A percentile compares a stretch with the other conserved stretches of the same genome.
phyloP scores from a whole-genome alignment of 2,113 vertebrate species.

The Uropsilus gracilis region DNA sequence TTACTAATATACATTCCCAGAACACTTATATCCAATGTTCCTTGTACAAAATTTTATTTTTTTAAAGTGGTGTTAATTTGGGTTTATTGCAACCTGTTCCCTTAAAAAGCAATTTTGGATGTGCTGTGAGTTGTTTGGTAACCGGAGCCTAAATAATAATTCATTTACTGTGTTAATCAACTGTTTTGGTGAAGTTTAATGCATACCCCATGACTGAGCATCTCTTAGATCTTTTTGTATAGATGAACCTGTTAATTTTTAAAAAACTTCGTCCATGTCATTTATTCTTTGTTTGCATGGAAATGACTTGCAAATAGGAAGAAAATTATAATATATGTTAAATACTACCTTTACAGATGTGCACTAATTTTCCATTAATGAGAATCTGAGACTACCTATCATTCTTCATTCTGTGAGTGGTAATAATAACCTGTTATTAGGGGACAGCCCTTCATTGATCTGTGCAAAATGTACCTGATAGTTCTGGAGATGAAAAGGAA shows the following conservation, averaged over 20 bases:
- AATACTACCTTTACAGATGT: neutral
- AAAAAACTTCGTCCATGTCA: neutral
- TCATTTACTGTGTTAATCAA: neutral
- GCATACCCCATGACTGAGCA: neutral
- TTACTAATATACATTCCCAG: neutral
- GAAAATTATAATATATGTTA: neutral
- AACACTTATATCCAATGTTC: neutral
- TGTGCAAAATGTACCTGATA: neutral
- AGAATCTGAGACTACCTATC: neutral
- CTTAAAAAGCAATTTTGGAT: neutral
- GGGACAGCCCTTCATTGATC: neutral
- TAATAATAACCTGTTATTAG: neutral
- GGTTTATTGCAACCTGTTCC: neutral
- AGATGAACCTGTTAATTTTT: neutral
- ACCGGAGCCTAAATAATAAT: neutral
- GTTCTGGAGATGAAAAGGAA: slow-evolving; percentile 10
- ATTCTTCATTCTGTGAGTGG: neutral
- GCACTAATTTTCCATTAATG: slow-evolving; percentile 41
- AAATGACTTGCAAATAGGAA: neutral
- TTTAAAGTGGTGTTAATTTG: neutral
- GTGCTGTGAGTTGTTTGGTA: neutral
- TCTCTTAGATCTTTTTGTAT: neutral
- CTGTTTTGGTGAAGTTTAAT: neutral
- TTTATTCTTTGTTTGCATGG: neutral
- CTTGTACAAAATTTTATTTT: neutral